Conservation (phyloP, 2,113 vertebrate species). For the Platysteira castanea region DNA sequence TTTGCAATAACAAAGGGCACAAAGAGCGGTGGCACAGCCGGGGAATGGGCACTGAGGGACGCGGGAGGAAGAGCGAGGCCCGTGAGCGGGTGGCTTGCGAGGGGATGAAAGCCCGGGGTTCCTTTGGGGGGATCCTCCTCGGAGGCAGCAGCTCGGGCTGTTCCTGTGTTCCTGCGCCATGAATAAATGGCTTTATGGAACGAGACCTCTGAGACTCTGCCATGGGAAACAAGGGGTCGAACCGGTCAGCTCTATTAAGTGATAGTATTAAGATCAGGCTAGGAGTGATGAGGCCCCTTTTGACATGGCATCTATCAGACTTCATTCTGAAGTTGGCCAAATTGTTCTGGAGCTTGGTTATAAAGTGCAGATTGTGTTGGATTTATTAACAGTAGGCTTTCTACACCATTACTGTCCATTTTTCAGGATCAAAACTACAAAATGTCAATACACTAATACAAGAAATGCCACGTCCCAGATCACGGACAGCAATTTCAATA, state of each 20-base stretch:
- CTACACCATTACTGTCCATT: not conserved
- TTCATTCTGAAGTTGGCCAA: not conserved
- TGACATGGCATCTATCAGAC: not conserved
- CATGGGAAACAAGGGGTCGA: not conserved
- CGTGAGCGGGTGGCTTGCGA: not conserved
- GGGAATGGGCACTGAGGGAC: not conserved
- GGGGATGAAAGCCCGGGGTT: not conserved
- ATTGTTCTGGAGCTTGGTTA: not conserved
- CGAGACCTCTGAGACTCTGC: no score
- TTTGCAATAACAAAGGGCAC: not conserved
- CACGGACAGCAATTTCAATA: not conserved
- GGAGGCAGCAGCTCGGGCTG: not conserved
- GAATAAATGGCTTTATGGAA: not conserved
- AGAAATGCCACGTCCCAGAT: not conserved
- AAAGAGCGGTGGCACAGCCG: not conserved
- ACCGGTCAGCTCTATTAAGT: not conserved
- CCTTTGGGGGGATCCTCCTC: not conserved
- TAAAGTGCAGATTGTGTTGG: not conserved
- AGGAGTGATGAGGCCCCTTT: not conserved
- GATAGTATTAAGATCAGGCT: not conserved
- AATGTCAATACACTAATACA: accelerated
- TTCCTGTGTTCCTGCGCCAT: not conserved
- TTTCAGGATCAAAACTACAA: not conserved
- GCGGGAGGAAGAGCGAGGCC: no score
- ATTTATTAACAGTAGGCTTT: not conserved